phyloP scores from a whole-genome alignment of 2,797 vertebrate species.

The Euphonia xanthogaster region DNA sequence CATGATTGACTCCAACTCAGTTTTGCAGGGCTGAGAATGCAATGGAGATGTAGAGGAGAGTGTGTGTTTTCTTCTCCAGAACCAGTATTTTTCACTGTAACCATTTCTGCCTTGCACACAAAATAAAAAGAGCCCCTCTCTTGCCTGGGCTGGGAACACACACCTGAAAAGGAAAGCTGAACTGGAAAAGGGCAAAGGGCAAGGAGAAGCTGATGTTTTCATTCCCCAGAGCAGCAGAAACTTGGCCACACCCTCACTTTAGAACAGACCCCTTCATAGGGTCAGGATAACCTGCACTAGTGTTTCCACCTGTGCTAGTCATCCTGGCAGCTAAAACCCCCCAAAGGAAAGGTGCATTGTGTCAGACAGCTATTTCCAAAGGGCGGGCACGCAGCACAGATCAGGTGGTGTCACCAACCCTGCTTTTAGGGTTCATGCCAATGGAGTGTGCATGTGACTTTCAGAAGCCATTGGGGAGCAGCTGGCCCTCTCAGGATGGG shows the following conservation, averaged over 20 bases:
- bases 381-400: background rate
- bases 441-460: background rate
- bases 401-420: background rate
- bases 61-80: background rate
- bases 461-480: background rate
- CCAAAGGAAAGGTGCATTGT: background rate
- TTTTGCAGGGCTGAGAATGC: constrained; percentile 1
- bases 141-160: background rate
- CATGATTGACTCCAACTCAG: background rate
- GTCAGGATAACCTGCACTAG: background rate
- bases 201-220: background rate
- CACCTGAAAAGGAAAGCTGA: background rate
- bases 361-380: background rate
- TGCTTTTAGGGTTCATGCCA: background rate
- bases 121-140: background rate
- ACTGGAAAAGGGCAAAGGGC: background rate
- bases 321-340: background rate
- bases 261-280: background rate
- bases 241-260: background rate
- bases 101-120: background rate
- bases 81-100: background rate
- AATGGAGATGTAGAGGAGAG: background rate
- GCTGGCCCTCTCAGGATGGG: background rate
- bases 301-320: background rate
- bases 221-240: background rate